These are phyloP conservation scores for Microtus pennsylvanicus DNA, from an alignment of 2,113 vertebrate species.

Conservation along the genomic window DNA sequence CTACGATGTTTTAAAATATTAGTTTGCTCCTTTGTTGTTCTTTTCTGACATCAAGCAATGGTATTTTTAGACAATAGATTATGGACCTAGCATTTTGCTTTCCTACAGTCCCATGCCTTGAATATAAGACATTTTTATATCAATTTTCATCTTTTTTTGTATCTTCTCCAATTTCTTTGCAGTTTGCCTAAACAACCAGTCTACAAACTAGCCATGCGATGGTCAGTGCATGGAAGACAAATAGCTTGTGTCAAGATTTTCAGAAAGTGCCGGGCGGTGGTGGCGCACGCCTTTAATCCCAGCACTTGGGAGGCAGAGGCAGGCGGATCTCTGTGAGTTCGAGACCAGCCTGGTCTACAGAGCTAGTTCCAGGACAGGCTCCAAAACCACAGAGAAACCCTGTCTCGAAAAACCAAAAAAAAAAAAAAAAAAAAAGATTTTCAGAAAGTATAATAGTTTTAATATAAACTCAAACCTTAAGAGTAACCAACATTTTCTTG, in stretches of 20 bases:
- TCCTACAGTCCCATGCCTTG: background rate
- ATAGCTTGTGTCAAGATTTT: background rate
- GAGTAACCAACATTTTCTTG: background rate
- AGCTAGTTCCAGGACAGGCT: no score
- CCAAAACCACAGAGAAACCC: no score
- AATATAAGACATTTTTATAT: background rate
- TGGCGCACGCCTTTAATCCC: no score
- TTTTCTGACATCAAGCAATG: conserved; percentile 1
- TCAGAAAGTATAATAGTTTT: conserved; percentile 3
- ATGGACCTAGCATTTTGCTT: background rate
- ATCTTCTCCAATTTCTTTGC: conserved; percentile 32
- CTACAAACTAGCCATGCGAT: background rate
- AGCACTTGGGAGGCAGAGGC: no score
- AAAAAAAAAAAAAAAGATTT: no score
- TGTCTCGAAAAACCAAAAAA: no score
- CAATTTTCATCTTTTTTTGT: background rate
- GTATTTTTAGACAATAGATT: background rate
- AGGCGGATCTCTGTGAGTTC: no score
- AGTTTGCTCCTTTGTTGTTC: background rate
- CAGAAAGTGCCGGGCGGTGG: no score
- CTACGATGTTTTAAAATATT: background rate
- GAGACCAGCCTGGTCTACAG: no score
- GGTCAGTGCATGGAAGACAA: background rate
- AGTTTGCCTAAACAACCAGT: conserved; percentile 49
- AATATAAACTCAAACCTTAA: conserved; percentile 45